Conservation (phyloP, 2,888 invertebrate genomes). For the Scaptomyza cyrtandrae region DNA sequence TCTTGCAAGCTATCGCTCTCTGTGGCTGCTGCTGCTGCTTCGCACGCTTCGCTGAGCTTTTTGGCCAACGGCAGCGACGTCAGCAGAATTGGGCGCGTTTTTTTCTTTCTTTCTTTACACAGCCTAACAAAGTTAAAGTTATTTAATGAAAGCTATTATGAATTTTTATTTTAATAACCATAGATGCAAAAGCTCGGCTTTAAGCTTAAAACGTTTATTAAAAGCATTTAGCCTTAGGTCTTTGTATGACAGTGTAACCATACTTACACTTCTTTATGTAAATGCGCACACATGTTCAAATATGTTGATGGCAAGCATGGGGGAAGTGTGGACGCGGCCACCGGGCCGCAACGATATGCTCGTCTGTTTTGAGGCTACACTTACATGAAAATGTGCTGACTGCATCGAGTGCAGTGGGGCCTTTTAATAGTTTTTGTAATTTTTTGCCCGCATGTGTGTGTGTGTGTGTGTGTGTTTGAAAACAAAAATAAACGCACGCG, state of each 20-base stretch:
- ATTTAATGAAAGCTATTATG: neutral
- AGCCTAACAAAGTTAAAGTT: slow-evolving; percentile 15
- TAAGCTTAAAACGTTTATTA: neutral
- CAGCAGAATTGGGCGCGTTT: slow-evolving; percentile 57
- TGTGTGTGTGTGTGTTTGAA: slow-evolving; percentile 10
- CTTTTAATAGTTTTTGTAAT: slow-evolving; percentile 61
- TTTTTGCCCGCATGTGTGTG: slow-evolving; percentile 34
- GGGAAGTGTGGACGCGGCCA: slow-evolving; percentile 1
- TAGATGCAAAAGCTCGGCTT: neutral
- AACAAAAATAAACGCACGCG: slow-evolving; percentile 40
- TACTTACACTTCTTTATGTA: slow-evolving; percentile 9
- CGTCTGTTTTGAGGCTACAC: slow-evolving; percentile 31
- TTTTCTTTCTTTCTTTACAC: slow-evolving; percentile 35
- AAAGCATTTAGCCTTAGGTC: neutral
- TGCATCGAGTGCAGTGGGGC: slow-evolving; percentile 25
- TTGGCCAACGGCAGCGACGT: slow-evolving; percentile 58
- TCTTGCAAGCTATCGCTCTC: slow-evolving; percentile 24
- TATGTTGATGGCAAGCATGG: neutral
- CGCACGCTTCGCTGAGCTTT: slow-evolving; percentile 71
- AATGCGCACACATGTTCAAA: slow-evolving; percentile 7
- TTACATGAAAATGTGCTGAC: neutral
- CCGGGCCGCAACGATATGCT: slow-evolving; percentile 17
- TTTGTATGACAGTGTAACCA: slow-evolving; percentile 39
- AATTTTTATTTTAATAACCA: neutral
- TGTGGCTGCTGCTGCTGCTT: slow-evolving; percentile 24